Evolutionary conservation across 1,140 invertebrate genomes (phyloP), one percentile per base, ranked within the genome.

Genomic region (Drosophila littoralis): DNA sequence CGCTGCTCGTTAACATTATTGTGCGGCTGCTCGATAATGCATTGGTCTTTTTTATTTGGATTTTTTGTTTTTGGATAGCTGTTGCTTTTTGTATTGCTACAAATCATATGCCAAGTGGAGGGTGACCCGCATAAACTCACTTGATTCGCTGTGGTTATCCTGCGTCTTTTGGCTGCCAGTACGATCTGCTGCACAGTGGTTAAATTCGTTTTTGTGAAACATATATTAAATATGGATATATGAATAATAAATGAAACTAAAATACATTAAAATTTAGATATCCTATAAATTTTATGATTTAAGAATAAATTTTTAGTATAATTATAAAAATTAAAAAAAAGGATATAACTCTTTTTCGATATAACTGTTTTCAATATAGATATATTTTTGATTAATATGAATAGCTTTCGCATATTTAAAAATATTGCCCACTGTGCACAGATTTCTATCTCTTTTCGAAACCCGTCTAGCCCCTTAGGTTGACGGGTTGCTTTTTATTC

Each of bases 1-100:
- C 71, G 83, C 82, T 70, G 79, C 83, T 86, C 79, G 82, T 86
- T 86, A 88, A 79, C 83, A 79, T 77, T 83, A 80, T 79, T 84
- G 78, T 82, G 73, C 70, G 72, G 50, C 68, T 43, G 8, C 58
- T 48, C 46, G 64, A 76, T 79, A 68, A 70, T 76, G 82, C 71
- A 88, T 86, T 79, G 83, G 64, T 73, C 79, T 67, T 73, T 72
- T 36, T 50, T 86, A 63, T 81, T 45, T 60, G 32, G 58, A 45
- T 74, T 46, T 67, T 58, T 35, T 38, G 67, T 81, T 63, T 64
- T 74, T 72, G 60, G 57, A 59, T 60, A 77, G 51, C 76, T 73
- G 55, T 81, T 72, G 70, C 54, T 69, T 60, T 63, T 59, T 74
- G 51, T 64, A 64, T 65, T 65, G 79, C 70, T 60, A 67, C 75